A percentile compares a stretch with the other conserved stretches of the same genome.
phyloP scores from a whole-genome alignment of 2,888 invertebrate genomes.

The Platycnemis pennipes region DNA sequence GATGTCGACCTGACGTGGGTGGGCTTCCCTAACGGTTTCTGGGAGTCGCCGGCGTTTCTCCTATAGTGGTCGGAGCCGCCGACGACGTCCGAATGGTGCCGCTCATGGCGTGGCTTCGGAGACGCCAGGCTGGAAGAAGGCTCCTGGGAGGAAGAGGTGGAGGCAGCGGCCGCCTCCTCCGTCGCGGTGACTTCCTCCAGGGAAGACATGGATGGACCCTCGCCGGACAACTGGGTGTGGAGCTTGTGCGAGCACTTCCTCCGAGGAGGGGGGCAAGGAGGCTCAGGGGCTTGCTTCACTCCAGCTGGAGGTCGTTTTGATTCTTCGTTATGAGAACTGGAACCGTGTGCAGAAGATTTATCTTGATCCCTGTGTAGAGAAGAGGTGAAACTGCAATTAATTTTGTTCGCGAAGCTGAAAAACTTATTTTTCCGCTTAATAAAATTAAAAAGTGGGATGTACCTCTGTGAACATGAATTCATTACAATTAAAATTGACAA shows the following conservation, averaged over 20 bases:
- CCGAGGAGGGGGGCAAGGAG: constrained; percentile 50
- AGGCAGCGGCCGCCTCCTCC: neutral
- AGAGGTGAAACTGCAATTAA: neutral
- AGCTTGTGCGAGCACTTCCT: constrained; percentile 58
- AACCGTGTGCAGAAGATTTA: neutral
- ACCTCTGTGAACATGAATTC: too few relatives aligned
- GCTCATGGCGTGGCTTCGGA: constrained; percentile 10
- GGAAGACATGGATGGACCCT: constrained; percentile 46
- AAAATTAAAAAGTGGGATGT: too few relatives aligned
- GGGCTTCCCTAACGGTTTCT: constrained; percentile 40
- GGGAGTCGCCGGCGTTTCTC: constrained; percentile 3
- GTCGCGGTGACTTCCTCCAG: constrained; percentile 39
- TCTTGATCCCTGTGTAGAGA: neutral
- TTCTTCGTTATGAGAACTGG: constrained; percentile 24
- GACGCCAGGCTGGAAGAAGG: neutral
- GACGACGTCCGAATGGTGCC: constrained; percentile 29
- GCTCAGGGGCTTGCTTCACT: neutral
- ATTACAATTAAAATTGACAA: too few relatives aligned
- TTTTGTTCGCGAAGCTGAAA: too few relatives aligned
- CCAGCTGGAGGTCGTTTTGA: constrained; percentile 14
- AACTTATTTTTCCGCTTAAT: too few relatives aligned
- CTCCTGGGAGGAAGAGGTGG: neutral
- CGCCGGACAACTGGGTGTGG: neutral
- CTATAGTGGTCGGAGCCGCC: constrained; percentile 40
- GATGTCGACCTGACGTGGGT: constrained; percentile 16